A percentile compares a stretch with the other conserved stretches of the same genome.
These are phyloP conservation scores for Pitta sordida DNA, from an alignment of 2,113 vertebrate species.

Conservation along the genomic window DNA sequence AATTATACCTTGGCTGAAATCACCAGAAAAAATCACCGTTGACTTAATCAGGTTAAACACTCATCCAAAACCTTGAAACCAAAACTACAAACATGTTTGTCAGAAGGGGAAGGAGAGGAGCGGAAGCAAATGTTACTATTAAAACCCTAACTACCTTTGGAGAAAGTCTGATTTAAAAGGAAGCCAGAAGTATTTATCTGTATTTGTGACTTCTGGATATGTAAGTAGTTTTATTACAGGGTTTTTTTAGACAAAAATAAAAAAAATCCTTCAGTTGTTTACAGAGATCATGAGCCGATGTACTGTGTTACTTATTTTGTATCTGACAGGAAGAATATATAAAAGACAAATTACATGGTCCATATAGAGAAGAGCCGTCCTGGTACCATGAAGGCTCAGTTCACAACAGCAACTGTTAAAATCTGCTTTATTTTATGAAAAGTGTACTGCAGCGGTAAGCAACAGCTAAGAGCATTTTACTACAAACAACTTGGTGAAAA, in stretches of 20 bases:
- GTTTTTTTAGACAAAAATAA: neutral
- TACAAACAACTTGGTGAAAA: neutral
- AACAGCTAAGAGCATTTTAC: neutral
- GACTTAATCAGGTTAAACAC: neutral
- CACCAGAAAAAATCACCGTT: neutral
- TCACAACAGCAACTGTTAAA: neutral
- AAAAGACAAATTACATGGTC: neutral
- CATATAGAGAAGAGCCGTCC: neutral
- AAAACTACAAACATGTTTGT: neutral
- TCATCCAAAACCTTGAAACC: neutral
- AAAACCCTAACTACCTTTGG: neutral
- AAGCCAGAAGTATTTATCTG: neutral
- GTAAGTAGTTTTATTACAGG: neutral
- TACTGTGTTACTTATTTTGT: neutral
- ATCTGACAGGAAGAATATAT: neutral
- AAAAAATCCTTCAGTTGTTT: neutral
- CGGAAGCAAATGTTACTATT: neutral
- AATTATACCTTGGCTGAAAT: neutral
- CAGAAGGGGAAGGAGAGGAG: neutral
- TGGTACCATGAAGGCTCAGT: neutral
- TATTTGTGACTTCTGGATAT: neutral
- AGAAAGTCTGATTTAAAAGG: neutral
- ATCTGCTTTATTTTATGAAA: neutral
- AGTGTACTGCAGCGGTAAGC: neutral
- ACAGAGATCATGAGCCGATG: neutral